phyloP scores from a whole-genome alignment of 2,797 vertebrate genomes.

The Acridotheres tristis region DNA sequence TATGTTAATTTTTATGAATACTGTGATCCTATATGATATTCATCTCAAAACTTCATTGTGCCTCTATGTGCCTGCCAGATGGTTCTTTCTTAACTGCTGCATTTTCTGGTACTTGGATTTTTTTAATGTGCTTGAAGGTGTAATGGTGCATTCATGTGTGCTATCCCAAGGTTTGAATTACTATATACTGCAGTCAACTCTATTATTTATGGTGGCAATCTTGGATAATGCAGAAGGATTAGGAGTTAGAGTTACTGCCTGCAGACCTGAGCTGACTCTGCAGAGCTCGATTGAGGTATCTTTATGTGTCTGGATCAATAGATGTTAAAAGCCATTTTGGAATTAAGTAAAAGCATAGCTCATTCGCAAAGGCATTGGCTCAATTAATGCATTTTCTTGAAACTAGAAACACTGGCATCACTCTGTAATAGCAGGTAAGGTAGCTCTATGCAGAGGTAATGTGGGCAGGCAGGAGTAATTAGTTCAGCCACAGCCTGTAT shows the following conservation, averaged over 20 bases:
- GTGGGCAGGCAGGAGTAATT: background rate
- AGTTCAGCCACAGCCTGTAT: fast-evolving
- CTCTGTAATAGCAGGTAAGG: background rate
- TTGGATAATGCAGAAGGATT: background rate
- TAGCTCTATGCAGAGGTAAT: background rate
- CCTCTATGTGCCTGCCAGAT: background rate
- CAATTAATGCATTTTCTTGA: background rate
- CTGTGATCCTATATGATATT: background rate
- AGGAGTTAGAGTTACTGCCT: background rate
- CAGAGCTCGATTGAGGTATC: background rate
- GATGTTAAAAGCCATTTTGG: conserved; percentile 23
- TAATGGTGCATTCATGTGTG: background rate
- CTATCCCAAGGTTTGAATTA: background rate
- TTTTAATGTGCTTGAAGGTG: background rate
- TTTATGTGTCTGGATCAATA: background rate
- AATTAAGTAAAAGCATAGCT: background rate
- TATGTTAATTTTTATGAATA: background rate
- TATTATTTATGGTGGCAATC: background rate
- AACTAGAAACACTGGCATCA: background rate
- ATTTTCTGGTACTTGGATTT: background rate
- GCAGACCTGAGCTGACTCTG: background rate
- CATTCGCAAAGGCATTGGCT: background rate
- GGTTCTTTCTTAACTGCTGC: background rate
- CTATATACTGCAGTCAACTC: background rate
- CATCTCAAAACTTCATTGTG: background rate